Base-by-base conservation (phyloP, 2,113 vertebrate genomes). In the Chionodraco myersi region DNA sequence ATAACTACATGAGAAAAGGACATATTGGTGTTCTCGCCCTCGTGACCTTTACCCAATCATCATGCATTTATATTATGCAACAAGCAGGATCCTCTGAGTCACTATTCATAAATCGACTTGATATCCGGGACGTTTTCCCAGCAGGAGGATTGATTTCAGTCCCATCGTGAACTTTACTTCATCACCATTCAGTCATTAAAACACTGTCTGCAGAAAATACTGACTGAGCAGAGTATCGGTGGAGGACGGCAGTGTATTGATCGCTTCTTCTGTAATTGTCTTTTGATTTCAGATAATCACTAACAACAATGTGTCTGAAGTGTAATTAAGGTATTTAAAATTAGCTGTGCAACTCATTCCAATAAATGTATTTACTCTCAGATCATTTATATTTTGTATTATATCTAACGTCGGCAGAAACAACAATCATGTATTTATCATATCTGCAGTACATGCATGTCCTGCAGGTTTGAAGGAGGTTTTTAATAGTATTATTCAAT, bases 221-320 rank as follows among this genome's bases (percentile, higher is more conserved):
- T 16, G 75, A 36, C 30, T 13, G 49, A 1, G 72, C 36, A 53
- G 16, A 23, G 44, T 16, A 36, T 67, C 34, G 57, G 57, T 36
- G 23, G 18, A 53, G 23, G 56, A 14, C 26, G 30, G 3, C 30
- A 0, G 47, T 23, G 34, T 26, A 1, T 21, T 5, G 7, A 54
- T 11, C 9, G 16, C 5, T 15, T 54, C 58, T 41, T 48, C 1
- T 49, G 6, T 18, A 58, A 57, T 36, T 34, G 49, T 77, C 16
- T 36, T 63, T 57, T 63, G 51, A 70, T 62, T 78, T 63, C 49
- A 62, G 21, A 34, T 77, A 54, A 70, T 77, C 48, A 54, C 16
- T 5, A n/a, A 56, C 65, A 13, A 14, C n/a, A 16, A 52, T 45
- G 61, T 18, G 34, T 21, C 65, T 45, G 49, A 45, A 14, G 65